Evolutionary conservation across 2,888 invertebrate species (phyloP), one percentile per base, ranked within the genome.

Genomic region (Phasia obesa): DNA sequence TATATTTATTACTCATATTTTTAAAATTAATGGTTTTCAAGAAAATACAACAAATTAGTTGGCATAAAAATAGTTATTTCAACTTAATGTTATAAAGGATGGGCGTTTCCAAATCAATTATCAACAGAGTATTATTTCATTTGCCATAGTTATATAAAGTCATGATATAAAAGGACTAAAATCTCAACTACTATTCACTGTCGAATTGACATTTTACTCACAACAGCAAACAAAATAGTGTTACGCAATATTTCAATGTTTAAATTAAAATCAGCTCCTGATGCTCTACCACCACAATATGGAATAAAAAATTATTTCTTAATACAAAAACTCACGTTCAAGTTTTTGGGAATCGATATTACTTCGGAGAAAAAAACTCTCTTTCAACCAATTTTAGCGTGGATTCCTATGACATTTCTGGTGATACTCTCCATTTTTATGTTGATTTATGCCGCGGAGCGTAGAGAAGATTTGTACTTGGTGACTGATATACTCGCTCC

Each of bases 401-500:
- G 55, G 47, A 44, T 64, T 11, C 38, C 55, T 0, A 62, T 64
- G 21, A 1, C 25, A 0, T 3, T 38, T 0, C 5, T 60, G 1
- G n/a, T 57, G 4, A 15, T 17, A 4, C n/a, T 74, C 1, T 17
- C 25, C 13, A 17, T 44, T 9, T 44, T 59, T 9, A 75, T 77
- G 64, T 17, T 53, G 5, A 23, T 75, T 17, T 84, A 70, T 17
- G 81, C 71, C 9, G 17, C 19, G 4, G 51, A 77, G 15, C 38
- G 79, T 64, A 19, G 81, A 3, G 15, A 69, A 1, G 81, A 84
- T n/a, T 31, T 82, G 49, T 51, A 70, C 15, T 65, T 79, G 17
- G 74, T 81, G 1, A 84, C 83, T 0, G 82, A 78, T 65, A 75
- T 84, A 23, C 31, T 85, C 65, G 31, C 75, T 15, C 76, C 81